Base-by-base conservation (phyloP, 2,797 vertebrate genomes). In the Hydrolagus colliei region DNA sequence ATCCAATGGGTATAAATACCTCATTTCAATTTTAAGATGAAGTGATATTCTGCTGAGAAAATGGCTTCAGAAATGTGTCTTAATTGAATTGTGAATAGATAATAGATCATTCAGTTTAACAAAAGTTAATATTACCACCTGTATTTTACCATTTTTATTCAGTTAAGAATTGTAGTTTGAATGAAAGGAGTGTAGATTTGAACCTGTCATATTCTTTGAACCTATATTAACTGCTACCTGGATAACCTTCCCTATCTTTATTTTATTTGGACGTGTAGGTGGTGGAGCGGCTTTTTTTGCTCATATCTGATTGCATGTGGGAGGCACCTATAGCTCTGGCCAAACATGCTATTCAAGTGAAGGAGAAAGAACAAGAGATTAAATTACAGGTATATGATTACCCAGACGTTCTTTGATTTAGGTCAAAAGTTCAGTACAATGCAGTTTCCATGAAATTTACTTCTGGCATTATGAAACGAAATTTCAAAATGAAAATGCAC, bases 241-340 rank as follows among this genome's bases (percentile, higher is more conserved):
- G 9, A 12, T 27, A 16, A 9, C 9, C 41, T n/a, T 18, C n/a
- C 20, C 18, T 74, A 35, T 16, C 16, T 59, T 5, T 20, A 52
- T 87, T 1, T 87, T 0, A 86, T 89, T 86, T 76, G 20, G 87
- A 87, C 74, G 74, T 73, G 32, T 85, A 98, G 98, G 98, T 99
- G 59, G 95, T 99, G 41, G 96, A 99, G 91, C 93, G 95, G 5
- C 91, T 99, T 0, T 99, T 99, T 91, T 95, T 94, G 0, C 95
- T 99, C 90, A 89, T 99, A 35, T 98, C 98, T 4, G 97, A 99
- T 92, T 98, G 97, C 90, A 99, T 98, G 97, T 99, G 98, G 98
- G 98, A 99, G 87, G 95, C 95, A 87, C 98, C 98, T 0, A 92
- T 98, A 27, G 96, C 97, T 90, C 97, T 98, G 88, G 97, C 96